Base-by-base conservation (phyloP, 2,888 invertebrate genomes). In the Leptothorax acervorum region DNA sequence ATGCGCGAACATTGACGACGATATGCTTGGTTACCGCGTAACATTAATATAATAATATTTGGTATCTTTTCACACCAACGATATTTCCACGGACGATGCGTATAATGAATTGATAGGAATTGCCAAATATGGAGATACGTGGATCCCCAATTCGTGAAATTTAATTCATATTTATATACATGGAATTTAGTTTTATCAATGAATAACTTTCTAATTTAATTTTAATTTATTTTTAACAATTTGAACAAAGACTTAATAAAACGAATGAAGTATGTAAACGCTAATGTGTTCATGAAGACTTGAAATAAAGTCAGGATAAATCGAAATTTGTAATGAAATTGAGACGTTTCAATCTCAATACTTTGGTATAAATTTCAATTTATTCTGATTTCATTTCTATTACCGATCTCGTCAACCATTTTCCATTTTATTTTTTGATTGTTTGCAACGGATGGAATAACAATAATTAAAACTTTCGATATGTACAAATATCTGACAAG, bases 11-110 rank as follows among this genome's bases (percentile, higher is more conserved):
- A 78, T 62, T 63, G 28, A 48, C 70, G 70, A 57, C 28, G 55
- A 28, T 60, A 42, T 45, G 42, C n/a, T 9, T 12, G 23, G 48
- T 79, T 81, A 73, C 12, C 73, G 18, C 35, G n/a, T 35, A 51
- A 76, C 53, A 12, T 31, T 63, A 76, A 82, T 76, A 82, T 82
- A 12, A n/a, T 63, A 76, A 82, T 76, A 82, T 82, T 75, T 53
- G 75, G n/a, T 42, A 11, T 60, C 23, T 53, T 51, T 45, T 66
- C 42, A 23, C 48, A 12, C 57, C 48, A 23, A 48, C 23, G 57
- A 12, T 3, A 1, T 57, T 71, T 62, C 28, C 12, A 18, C 15
- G 18, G 1, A 53, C 28, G 12, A 53, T 35, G 39, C 11, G 15
- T 18, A 62, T 65, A 42, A 62, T 75, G 12, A 66, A 23, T 28